Conservation (phyloP, 1,140 invertebrate species). For the Xylocopa sonorina region DNA sequence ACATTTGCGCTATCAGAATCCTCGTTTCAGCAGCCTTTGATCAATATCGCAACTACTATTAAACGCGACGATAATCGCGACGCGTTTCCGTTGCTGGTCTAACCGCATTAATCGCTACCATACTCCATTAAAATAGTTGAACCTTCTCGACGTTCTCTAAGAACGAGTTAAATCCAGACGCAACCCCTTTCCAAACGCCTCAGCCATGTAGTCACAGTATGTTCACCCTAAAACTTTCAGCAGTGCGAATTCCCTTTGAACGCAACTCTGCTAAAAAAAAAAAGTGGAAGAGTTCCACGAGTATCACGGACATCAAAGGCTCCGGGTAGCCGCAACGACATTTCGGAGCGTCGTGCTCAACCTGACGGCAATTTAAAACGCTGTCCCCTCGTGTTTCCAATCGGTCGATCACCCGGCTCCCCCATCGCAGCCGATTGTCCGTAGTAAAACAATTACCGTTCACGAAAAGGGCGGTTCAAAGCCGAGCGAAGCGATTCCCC, state of each 20-base stretch:
- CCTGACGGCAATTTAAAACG: slow-evolving; percentile 6
- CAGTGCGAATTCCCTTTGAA: neutral
- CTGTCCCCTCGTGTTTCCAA: slow-evolving; percentile 31
- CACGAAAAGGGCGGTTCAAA: slow-evolving; percentile 5
- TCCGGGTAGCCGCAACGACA: neutral
- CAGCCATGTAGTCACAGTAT: neutral
- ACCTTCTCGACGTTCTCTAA: neutral
- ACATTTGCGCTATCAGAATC: neutral
- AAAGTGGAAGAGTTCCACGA: neutral
- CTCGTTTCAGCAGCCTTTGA: no score
- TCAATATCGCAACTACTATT: no score
- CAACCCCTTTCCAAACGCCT: no score
- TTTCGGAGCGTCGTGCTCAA: slow-evolving; percentile 3
- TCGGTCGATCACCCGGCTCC: neutral
- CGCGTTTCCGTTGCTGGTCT: no score
- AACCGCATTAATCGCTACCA: neutral
- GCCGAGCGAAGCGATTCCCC: slow-evolving; percentile 13
- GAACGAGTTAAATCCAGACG: neutral
- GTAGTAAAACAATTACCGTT: slow-evolving; percentile 40
- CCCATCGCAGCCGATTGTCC: slow-evolving; percentile 3
- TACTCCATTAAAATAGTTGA: neutral
- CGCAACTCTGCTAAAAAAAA: neutral
- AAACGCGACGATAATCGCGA: neutral
- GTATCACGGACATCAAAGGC: neutral
- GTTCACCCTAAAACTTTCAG: neutral